Conservation (phyloP, 2,113 vertebrate genomes). For the Cavia porcellus region DNA sequence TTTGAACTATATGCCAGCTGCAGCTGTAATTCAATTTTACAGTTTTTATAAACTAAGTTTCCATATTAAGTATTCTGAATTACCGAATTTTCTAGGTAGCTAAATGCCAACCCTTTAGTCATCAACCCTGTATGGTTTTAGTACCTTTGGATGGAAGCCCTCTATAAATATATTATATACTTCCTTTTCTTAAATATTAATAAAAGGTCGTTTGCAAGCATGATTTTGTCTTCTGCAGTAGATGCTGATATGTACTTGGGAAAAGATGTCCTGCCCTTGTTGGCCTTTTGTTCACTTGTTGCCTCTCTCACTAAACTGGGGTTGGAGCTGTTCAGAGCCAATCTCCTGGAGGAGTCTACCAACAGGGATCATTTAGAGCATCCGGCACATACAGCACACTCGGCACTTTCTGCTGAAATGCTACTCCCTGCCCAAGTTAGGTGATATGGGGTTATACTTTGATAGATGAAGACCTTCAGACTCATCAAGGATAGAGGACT, state of each 20-base stretch:
- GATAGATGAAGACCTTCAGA: not conserved
- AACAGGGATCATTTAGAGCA: not conserved
- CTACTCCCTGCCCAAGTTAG: not conserved
- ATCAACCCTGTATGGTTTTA: not conserved
- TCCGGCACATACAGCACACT: not conserved
- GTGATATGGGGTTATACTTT: not conserved
- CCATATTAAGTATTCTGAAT: not conserved
- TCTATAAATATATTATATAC: slow-evolving; percentile 14
- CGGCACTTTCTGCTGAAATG: not conserved
- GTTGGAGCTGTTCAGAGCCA: not conserved
- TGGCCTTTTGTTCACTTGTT: not conserved
- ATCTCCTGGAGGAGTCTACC: not conserved
- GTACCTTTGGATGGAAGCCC: not conserved
- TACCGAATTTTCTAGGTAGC: slow-evolving; percentile 29
- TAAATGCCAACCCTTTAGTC: not conserved
- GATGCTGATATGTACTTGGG: not conserved
- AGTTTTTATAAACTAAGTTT: not conserved
- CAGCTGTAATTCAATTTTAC: not conserved
- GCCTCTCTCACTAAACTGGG: not conserved
- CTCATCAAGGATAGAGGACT: not conserved
- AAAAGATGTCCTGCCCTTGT: not conserved
- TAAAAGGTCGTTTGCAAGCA: not conserved
- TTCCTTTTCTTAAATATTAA: slow-evolving; percentile 30
- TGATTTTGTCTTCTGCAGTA: not conserved
- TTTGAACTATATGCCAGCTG: not conserved